Percentiles rank a stretch among this genome's conserved stretches.
phyloP scores from a whole-genome alignment of 2,888 invertebrate genomes.

The Theretra japonica region DNA sequence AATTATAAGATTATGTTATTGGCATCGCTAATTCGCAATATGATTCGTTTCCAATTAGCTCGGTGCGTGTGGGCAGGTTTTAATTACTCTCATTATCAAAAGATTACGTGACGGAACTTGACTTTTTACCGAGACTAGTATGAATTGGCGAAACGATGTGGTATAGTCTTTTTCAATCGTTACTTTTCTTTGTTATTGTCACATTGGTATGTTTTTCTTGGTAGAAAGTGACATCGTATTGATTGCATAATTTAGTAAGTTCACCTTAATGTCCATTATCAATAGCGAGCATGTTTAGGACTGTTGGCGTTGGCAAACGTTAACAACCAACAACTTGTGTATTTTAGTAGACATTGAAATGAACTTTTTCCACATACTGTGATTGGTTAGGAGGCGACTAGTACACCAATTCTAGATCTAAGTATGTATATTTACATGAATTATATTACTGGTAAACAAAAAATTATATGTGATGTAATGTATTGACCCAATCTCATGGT shows the following conservation, averaged over 20 bases:
- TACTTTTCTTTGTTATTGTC: not conserved
- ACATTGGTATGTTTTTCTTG: not conserved
- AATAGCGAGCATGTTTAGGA: too few relatives aligned
- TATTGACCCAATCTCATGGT: too few relatives aligned
- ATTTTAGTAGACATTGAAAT: too few relatives aligned
- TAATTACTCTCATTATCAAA: constrained; percentile 31
- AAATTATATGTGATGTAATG: too few relatives aligned
- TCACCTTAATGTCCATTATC: too few relatives aligned
- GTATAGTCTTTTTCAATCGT: not conserved
- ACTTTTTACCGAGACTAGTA: constrained; percentile 6
- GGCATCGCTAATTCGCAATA: constrained; percentile 18
- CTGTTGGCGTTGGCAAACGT: too few relatives aligned
- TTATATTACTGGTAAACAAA: too few relatives aligned
- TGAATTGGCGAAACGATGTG: constrained; percentile 1
- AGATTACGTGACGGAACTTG: constrained; percentile 27
- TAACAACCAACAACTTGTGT: too few relatives aligned
- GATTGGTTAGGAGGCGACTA: too few relatives aligned
- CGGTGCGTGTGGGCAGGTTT: constrained; percentile 20
- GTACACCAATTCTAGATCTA: too few relatives aligned
- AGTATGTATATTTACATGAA: too few relatives aligned
- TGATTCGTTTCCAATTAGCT: constrained; percentile 25
- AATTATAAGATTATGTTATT: constrained; percentile 29
- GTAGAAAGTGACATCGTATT: not conserved
- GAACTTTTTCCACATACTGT: too few relatives aligned
- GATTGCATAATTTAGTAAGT: not conserved